Conservation (phyloP, 2,113 vertebrate species). For the Osmerus mordax region DNA sequence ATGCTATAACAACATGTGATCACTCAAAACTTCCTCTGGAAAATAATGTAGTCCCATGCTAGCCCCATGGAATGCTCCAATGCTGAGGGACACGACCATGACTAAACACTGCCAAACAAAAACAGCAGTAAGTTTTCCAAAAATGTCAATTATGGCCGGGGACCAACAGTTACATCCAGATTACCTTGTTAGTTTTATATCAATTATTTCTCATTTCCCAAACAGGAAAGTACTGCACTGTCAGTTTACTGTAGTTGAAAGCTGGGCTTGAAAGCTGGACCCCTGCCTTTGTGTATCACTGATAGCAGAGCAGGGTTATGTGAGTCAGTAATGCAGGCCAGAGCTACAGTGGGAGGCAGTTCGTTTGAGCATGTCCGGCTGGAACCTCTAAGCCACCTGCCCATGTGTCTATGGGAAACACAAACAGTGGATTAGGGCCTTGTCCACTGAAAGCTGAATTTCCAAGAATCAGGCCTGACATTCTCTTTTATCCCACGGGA, state of each 20-base stretch:
- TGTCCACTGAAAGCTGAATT: constrained; percentile 15
- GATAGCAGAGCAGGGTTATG: background rate
- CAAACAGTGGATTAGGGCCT: constrained; percentile 39
- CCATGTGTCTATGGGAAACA: constrained; percentile 23
- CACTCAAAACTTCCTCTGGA: background rate
- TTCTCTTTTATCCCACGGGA: constrained; percentile 22
- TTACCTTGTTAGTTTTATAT: too few species aligned
- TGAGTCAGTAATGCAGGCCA: background rate
- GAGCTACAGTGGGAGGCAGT: background rate
- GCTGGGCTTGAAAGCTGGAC: background rate
- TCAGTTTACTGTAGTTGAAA: too few species aligned
- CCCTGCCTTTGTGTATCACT: background rate
- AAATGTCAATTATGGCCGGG: background rate
- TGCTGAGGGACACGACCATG: background rate
- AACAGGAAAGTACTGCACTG: too few species aligned
- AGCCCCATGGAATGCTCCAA: background rate
- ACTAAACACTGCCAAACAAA: background rate
- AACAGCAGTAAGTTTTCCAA: too few species aligned
- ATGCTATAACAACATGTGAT: background rate
- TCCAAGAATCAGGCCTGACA: constrained; percentile 16
- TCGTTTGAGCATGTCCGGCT: background rate
- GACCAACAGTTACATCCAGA: background rate
- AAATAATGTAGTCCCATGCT: background rate
- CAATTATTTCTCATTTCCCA: too few species aligned
- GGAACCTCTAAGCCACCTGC: constrained; percentile 13